phyloP scores from a whole-genome alignment of 2,797 vertebrate genomes.

The Poliocrania exsul region DNA sequence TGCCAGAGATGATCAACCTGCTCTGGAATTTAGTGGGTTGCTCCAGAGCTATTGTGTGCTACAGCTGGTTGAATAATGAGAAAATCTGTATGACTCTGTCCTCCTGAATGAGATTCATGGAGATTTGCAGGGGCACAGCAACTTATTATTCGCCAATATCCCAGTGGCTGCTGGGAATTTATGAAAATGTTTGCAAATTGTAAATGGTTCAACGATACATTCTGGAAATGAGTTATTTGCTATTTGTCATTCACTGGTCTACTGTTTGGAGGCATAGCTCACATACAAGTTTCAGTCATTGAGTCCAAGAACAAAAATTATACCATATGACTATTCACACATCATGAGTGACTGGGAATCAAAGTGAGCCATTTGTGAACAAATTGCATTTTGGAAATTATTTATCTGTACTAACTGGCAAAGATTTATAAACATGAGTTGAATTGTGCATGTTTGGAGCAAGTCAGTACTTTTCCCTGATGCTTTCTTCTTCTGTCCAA shows the following conservation, averaged over 20 bases:
- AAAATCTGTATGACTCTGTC: background rate
- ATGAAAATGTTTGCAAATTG: slow-evolving; percentile 39
- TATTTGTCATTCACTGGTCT: slow-evolving; percentile 4
- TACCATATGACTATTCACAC: background rate
- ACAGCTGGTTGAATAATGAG: slow-evolving; percentile 8
- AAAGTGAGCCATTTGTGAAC: slow-evolving; percentile 30
- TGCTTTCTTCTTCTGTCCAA: slow-evolving; percentile 14
- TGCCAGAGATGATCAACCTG: background rate
- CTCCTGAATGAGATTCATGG: background rate
- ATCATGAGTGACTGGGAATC: background rate
- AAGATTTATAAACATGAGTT: slow-evolving; percentile 32
- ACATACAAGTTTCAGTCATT: background rate
- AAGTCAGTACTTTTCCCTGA: background rate
- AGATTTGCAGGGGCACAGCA: background rate
- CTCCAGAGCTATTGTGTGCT: background rate
- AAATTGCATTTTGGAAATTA: slow-evolving; percentile 36
- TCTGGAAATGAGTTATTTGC: slow-evolving; percentile 28
- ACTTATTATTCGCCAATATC: background rate
- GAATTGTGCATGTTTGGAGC: background rate
- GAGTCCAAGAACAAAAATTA: slow-evolving; percentile 28
- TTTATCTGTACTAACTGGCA: slow-evolving; percentile 25
- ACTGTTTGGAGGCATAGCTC: background rate
- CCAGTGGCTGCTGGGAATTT: slow-evolving; percentile 8
- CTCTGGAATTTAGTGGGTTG: background rate
- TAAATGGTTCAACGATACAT: slow-evolving; percentile 1